Evolutionary conservation across 1,140 invertebrate genomes (phyloP), one percentile per base, ranked within the genome.

Genomic region (Diprion similis): DNA sequence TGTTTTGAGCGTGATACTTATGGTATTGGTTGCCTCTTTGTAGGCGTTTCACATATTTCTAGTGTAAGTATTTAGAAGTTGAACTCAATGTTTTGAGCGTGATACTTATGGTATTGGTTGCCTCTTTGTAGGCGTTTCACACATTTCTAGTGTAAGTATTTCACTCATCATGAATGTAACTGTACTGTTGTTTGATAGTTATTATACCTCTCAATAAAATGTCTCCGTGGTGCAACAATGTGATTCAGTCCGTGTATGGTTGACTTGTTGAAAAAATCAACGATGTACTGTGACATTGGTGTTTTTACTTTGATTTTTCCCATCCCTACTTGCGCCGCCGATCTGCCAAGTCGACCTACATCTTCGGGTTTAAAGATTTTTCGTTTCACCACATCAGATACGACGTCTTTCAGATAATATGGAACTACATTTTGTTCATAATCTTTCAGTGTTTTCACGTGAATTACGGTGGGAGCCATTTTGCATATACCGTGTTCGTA

Each of bases 241-340:
- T 83, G 81, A 70, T 81, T 83, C 0, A 83, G 19, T 0, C 81
- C 81, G 64, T 82, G 80, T 37, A 83, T n/a, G 10, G 76, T 71
- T 1, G 78, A 78, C 0, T 72, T 67, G 59, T 73, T 79, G 0
- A 76, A 75, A 75, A 75, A 83, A 24, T 82, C 76, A 9, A 83
- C 77, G 2, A 78, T 77, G 46, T 77, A 83, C n/a, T 71, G 77
- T 37, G 70, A 74, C 1, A 64, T 13, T 10, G 68, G 11, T 0
- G 79, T 76, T 45, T 75, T 78, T 0, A 76, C 73, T 17, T 66
- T 71, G 18, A 82, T 81, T 19, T 73, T 73, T 48, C 73, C 73
- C 74, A 78, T 78, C 0, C 79, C 81, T 0, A 77, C 46, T 10
- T 66, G 66, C 0, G 66, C 65, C 8, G 46, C 46, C 4, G 46